Conservation (phyloP, 1,140 invertebrate genomes). For the Neodiprion virginianus region DNA sequence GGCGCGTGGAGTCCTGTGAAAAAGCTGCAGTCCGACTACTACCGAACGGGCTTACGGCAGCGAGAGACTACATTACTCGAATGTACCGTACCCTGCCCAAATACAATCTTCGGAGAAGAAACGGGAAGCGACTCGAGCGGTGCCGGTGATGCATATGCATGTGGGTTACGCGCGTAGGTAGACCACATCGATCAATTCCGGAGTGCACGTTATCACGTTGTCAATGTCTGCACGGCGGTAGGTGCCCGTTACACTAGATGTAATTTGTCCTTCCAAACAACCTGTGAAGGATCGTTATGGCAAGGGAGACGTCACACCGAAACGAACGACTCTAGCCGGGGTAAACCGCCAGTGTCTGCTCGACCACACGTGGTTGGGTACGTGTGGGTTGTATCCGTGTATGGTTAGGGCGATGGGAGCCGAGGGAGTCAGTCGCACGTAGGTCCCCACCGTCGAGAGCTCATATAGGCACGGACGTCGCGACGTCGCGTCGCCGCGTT, state of each 20-base stretch:
- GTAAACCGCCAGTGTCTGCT: not conserved
- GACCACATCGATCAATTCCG: not conserved
- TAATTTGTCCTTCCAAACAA: conserved; percentile 5
- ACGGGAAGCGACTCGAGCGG: not conserved
- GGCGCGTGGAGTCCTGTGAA: too few relatives aligned
- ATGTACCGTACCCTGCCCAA: too few relatives aligned
- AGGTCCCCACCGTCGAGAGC: not conserved
- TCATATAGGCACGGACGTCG: not conserved
- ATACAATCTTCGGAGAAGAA: not conserved
- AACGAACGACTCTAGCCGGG: not conserved
- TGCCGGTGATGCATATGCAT: too few relatives aligned
- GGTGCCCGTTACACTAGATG: not conserved
- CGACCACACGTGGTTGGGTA: not conserved
- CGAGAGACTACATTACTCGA: too few relatives aligned
- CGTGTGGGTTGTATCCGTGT: too few relatives aligned
- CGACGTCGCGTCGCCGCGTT: not conserved
- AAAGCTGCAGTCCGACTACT: too few relatives aligned
- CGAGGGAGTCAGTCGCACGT: too few relatives aligned
- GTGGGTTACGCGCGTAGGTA: too few relatives aligned
- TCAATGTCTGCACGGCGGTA: not conserved
- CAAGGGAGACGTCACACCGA: not conserved
- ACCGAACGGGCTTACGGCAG: too few relatives aligned
- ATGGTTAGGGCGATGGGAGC: too few relatives aligned
- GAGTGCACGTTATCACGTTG: not conserved
- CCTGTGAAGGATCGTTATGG: conserved; percentile 1